A percentile compares a stretch with the other conserved stretches of the same genome.
These are phyloP conservation scores for Luehdorfia chinensis DNA, from an alignment of 1,140 invertebrate species.

Conservation along the genomic window DNA sequence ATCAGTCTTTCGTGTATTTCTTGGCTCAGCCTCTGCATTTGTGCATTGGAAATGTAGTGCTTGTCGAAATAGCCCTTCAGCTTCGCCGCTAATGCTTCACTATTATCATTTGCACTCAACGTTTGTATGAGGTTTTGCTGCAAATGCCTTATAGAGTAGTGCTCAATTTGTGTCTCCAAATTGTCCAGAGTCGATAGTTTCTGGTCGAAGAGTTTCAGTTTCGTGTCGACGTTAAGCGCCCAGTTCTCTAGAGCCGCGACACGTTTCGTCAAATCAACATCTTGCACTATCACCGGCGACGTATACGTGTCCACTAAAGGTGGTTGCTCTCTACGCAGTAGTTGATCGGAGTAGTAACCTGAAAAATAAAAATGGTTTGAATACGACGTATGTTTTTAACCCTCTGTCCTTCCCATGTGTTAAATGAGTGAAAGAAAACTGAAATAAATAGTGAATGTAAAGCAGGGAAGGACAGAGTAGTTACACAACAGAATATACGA, in stretches of 20 bases:
- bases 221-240: slow-evolving; percentile 54
- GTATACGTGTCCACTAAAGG: slow-evolving; percentile 42
- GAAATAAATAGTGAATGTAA: slow-evolving; percentile 14
- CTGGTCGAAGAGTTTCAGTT: slow-evolving; percentile 48
- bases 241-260: slow-evolving; percentile 61
- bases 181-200: slow-evolving; percentile 59
- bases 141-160: slow-evolving; percentile 57
- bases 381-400: slow-evolving; percentile 11
- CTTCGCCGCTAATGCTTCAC: slow-evolving; percentile 47
- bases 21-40: slow-evolving; percentile 45
- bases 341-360: slow-evolving; percentile 55
- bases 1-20: slow-evolving; percentile 60
- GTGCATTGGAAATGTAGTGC: slow-evolving; percentile 48
- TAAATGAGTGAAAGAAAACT: slow-evolving; percentile 12
- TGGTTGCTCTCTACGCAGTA: slow-evolving; percentile 27
- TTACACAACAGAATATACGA: slow-evolving; percentile 39
- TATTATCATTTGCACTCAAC: slow-evolving; percentile 45
- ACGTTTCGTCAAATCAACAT: slow-evolving; percentile 46
- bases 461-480: slow-evolving; percentile 72
- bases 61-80: slow-evolving; percentile 55
- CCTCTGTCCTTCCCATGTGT: slow-evolving; percentile 70
- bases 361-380: slow-evolving; percentile 33
- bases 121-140: slow-evolving; percentile 62
- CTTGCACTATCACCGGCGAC: slow-evolving; percentile 47
- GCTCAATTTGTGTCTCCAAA: slow-evolving; percentile 54